Conservation (phyloP, 2,888 invertebrate species). For the Dasysyrphus tricinctus region DNA sequence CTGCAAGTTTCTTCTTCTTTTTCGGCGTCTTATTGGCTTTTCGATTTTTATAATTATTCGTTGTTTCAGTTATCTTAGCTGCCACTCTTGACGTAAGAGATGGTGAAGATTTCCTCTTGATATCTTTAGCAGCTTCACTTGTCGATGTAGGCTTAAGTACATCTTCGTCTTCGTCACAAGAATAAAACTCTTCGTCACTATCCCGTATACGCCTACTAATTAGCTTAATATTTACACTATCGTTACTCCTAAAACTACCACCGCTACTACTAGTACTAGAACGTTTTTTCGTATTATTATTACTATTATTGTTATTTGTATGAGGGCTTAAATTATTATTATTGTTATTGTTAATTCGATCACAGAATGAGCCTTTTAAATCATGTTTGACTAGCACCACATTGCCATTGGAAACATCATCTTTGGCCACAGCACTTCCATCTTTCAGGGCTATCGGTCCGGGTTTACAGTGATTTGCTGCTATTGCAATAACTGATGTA, state of each 20-base stretch:
- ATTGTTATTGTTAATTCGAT: conserved; percentile 70
- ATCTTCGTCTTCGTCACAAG: conserved; percentile 62
- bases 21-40: conserved; percentile 78
- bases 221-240: conserved; percentile 37
- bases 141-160: conserved; percentile 5
- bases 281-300: conserved; percentile 68
- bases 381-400: conserved; percentile 79
- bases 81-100: conserved; percentile 82
- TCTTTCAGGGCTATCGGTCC: conserved; percentile 78
- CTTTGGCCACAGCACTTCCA: conserved; percentile 68
- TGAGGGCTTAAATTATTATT: conserved; percentile 48
- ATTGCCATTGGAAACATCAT: conserved; percentile 78
- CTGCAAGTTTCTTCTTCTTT: conserved; percentile 78
- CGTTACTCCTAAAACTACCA: conserved; percentile 59
- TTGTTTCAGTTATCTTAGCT: conserved; percentile 81
- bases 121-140: conserved; percentile 42
- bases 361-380: conserved; percentile 77
- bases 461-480: conserved; percentile 77
- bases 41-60: conserved; percentile 80
- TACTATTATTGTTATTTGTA: conserved; percentile 11
- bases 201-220: conserved; percentile 32
- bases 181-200: conserved; percentile 70
- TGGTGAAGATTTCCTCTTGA: conserved; percentile 78
- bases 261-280: conserved; percentile 55
- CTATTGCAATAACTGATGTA: conserved; percentile 78